Conservation (phyloP, 2,113 vertebrate genomes). For the Henicopernis longicauda region DNA sequence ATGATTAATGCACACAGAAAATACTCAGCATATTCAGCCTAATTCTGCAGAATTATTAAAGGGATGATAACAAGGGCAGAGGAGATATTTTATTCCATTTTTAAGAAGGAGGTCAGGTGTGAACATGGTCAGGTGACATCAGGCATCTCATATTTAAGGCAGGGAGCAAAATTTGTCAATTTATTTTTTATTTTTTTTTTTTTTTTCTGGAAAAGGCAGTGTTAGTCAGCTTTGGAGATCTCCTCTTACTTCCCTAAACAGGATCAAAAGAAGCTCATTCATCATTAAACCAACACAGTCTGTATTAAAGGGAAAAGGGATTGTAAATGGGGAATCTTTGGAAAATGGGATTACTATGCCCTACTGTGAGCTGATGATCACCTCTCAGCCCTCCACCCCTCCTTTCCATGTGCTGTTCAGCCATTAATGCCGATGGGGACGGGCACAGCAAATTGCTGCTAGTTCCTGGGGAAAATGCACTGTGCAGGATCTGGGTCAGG, state of each 20-base stretch:
- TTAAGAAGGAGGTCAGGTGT: neutral
- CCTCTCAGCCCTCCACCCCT: neutral
- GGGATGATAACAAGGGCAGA: neutral
- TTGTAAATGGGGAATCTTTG: neutral
- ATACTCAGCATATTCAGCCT: neutral
- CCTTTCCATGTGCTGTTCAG: neutral
- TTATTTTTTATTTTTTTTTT: neutral
- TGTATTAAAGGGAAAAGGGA: neutral
- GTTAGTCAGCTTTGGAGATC: neutral
- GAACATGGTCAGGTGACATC: neutral
- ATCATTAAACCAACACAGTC: neutral
- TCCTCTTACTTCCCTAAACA: neutral
- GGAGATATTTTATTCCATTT: neutral
- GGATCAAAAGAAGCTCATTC: neutral
- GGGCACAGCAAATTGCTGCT: neutral
- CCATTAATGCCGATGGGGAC: neutral
- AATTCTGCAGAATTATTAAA: constrained; percentile 19
- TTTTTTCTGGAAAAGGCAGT: neutral
- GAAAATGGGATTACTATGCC: neutral
- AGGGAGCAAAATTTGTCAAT: neutral
- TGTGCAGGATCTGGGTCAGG: neutral
- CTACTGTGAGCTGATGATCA: neutral
- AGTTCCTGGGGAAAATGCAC: neutral
- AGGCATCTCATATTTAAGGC: neutral
- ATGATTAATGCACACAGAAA: constrained; percentile 29